Evolutionary conservation across 1,140 invertebrate genomes (phyloP), one percentile per base, ranked within the genome.

Genomic region (Drosophila quadrilineata): DNA sequence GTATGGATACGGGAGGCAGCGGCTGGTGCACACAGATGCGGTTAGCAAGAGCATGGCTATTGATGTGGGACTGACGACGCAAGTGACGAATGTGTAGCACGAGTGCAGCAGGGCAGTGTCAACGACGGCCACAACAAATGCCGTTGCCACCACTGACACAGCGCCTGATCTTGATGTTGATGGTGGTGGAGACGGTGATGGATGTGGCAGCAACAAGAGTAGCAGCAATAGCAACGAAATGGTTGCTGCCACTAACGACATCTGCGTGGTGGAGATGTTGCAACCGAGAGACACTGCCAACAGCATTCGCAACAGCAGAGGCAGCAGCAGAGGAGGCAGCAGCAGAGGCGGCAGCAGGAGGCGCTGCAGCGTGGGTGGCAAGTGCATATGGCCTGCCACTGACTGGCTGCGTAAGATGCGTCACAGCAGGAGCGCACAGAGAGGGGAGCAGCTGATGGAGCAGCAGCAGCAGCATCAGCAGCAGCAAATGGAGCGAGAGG

Each of bases 81-180:
- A 89, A 70, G 87, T 89, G 64, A 89, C 88, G 49, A 89, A 89
- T 76, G 88, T 89, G 76, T 89, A 89, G 88, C 88, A 88, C 43
- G 80, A 82, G 43, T 75, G 66, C 38, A 85, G 74, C 50, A 46
- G 80, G 56, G 64, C 71, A 50, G 71, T 68, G 43, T 65, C 75
- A 53, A 48, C 75, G 36, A 29, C 75, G 48, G 24, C 26, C 33
- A 48, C 68, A 31, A 60, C 40, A 33, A 17, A 29, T 8, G 41
- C 36, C 57, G 17, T 12, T 59, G 35, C 21, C 63, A 33, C 26
- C 38, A 22, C 26, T 6, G 26, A 12, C 3, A 5, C 57, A 24
- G 48, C 28, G 1, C 6, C 24, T 28, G 49, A 40, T 14, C 22
- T 38, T 12, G 36, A 14, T 16, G 35, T 38, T 6, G 14, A 6